These are phyloP conservation scores for Anthonomus grandis DNA, from an alignment of 1,140 invertebrate species.

Conservation along the genomic window DNA sequence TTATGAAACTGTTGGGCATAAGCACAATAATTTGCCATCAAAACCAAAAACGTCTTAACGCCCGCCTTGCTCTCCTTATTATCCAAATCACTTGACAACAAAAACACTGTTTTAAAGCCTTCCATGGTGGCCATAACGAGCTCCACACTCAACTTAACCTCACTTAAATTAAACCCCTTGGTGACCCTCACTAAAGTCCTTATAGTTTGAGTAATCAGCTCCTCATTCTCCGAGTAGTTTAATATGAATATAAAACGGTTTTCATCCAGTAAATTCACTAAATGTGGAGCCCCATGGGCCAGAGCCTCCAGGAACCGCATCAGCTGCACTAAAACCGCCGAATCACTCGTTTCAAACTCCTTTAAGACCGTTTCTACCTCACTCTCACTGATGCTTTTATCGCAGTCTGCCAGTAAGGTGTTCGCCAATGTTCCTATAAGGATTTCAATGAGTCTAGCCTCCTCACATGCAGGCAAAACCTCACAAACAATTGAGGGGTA, in stretches of 20 bases:
- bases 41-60: constrained; percentile 31
- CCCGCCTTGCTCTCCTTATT: constrained; percentile 14
- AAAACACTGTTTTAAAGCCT: constrained; percentile 21
- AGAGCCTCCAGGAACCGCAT: constrained; percentile 60
- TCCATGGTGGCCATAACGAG: constrained; percentile 23
- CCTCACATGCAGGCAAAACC: constrained; percentile 49
- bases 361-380: constrained; percentile 50
- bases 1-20: constrained; percentile 29
- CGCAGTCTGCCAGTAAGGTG: constrained; percentile 60
- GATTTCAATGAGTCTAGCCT: constrained; percentile 65
- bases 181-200: constrained; percentile 38
- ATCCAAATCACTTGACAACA: constrained; percentile 16
- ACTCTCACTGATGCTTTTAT: constrained; percentile 29
- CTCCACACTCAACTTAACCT: constrained; percentile 21
- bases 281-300: constrained; percentile 34
- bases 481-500: constrained; percentile 57
- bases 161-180: constrained; percentile 32
- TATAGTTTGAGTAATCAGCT: constrained; percentile 54
- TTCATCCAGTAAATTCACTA: constrained; percentile 50
- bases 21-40: constrained; percentile 31
- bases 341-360: constrained; percentile 58
- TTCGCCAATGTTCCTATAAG: constrained; percentile 70
- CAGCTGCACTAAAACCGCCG: constrained; percentile 62
- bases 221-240: constrained; percentile 63
- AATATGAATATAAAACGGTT: constrained; percentile 61